Evolutionary conservation across 2,797 vertebrate genomes (phyloP).

Genomic region (Parambassis ranga): DNA sequence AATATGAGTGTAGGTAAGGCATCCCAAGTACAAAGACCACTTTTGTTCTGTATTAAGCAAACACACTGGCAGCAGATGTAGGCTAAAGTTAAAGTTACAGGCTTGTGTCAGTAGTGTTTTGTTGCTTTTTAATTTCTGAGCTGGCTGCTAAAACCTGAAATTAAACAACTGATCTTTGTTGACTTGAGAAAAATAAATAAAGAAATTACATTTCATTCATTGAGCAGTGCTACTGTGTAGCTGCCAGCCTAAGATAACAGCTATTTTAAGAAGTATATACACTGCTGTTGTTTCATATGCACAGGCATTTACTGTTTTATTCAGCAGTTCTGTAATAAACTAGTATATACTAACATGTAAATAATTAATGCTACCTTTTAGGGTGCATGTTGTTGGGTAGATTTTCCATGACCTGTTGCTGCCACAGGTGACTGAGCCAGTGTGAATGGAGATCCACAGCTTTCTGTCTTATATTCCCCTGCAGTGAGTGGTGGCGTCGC

Average conservation of each 20-base stretch:
- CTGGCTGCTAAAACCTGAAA: background rate
- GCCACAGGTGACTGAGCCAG: background rate
- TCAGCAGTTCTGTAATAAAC: background rate
- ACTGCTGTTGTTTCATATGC: no score
- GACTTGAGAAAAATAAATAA: background rate
- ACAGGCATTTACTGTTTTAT: background rate
- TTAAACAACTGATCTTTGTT: background rate
- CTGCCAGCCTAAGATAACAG: background rate
- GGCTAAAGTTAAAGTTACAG: constrained; percentile 19
- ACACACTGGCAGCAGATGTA: constrained; percentile 12
- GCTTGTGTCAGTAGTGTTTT: constrained; percentile 38
- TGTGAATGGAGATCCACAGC: background rate
- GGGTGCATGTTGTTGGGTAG: background rate
- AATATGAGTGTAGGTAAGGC: constrained; percentile 6
- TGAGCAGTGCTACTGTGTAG: background rate
- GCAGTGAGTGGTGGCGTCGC: constrained; percentile 80
- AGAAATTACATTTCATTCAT: background rate
- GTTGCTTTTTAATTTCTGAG: constrained; percentile 1
- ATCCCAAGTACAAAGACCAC: constrained; percentile 50
- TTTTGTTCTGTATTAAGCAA: constrained; percentile 34
- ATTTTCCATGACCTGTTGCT: background rate
- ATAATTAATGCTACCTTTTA: background rate
- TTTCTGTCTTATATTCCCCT: background rate
- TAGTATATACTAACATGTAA: no score
- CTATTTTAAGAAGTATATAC: background rate